A percentile compares a stretch with the other conserved stretches of the same genome.
These are phyloP conservation scores for Rhea pennata DNA, from an alignment of 2,113 vertebrate species.

Conservation along the genomic window DNA sequence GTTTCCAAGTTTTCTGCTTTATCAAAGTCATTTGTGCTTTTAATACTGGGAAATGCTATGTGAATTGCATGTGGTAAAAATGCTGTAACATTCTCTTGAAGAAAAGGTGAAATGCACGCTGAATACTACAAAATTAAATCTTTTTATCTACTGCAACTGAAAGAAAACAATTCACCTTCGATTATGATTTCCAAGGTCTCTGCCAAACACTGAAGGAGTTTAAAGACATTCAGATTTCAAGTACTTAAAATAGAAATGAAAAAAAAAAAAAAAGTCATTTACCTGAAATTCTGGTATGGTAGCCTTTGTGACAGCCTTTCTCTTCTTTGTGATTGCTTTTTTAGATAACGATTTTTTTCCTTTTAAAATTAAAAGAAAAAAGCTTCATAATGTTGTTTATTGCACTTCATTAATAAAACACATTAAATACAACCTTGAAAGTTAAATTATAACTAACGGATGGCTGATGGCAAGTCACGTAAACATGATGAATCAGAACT, in stretches of 20 bases:
- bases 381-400: conserved; percentile 73
- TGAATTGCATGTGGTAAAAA: neutral
- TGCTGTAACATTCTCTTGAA: neutral
- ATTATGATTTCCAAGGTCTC: conserved; percentile 7
- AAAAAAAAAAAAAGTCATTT: conserved; percentile 50
- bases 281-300: conserved; percentile 90
- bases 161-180: neutral
- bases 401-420: conserved; percentile 70
- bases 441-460: conserved; percentile 70
- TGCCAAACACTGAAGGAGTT: conserved; percentile 15
- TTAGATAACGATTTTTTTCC: conserved; percentile 86
- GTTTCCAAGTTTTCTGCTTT: neutral
- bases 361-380: conserved; percentile 83
- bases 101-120: neutral
- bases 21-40: neutral
- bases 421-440: conserved; percentile 69
- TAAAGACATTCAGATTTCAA: conserved; percentile 44
- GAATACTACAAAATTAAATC: neutral
- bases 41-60: neutral
- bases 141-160: neutral
- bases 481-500: conserved; percentile 58
- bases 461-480: conserved; percentile 36
- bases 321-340: conserved; percentile 84
- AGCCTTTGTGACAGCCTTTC: conserved; percentile 78
- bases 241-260: conserved; percentile 46